Conservation (phyloP, 2,888 invertebrate genomes). For the Galeopsomyia nigrocyanea region DNA sequence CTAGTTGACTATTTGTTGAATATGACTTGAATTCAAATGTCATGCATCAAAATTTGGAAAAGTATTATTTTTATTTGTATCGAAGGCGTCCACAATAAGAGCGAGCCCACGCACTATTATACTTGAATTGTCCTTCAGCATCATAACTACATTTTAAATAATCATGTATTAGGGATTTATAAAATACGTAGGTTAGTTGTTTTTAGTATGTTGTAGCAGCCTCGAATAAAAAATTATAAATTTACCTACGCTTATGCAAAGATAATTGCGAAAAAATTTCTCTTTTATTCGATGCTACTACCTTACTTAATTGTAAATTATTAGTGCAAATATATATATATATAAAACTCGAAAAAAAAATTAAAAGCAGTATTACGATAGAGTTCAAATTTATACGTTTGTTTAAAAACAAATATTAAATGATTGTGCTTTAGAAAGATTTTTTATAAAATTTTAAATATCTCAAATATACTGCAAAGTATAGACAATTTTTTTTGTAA, state of each 20-base stretch:
- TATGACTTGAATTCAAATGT: conserved; percentile 7
- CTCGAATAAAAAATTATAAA: conserved; percentile 2
- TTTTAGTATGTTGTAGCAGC: neutral
- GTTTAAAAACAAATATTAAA: conserved; percentile 8
- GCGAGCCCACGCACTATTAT: no score
- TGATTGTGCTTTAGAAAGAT: conserved; percentile 1
- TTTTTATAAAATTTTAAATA: conserved; percentile 12
- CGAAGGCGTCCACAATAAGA: conserved; percentile 22
- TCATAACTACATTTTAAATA: no score
- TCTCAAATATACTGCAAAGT: conserved; percentile 6
- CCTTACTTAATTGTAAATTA: neutral
- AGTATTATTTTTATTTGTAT: neutral
- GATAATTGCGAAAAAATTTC: neutral
- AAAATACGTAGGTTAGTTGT: no score
- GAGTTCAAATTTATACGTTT: neutral
- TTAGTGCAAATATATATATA: no score
- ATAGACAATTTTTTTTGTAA: neutral
- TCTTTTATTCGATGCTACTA: neutral
- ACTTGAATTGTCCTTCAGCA: no score
- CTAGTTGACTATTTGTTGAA: neutral
- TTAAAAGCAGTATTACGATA: conserved; percentile 24
- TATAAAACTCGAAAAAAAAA: neutral
- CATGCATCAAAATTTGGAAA: neutral
- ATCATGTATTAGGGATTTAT: no score
- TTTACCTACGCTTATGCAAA: neutral